A percentile compares a stretch with the other conserved stretches of the same genome.
phyloP scores from a whole-genome alignment of 1,140 invertebrate species.

The Drosophila virilis region DNA sequence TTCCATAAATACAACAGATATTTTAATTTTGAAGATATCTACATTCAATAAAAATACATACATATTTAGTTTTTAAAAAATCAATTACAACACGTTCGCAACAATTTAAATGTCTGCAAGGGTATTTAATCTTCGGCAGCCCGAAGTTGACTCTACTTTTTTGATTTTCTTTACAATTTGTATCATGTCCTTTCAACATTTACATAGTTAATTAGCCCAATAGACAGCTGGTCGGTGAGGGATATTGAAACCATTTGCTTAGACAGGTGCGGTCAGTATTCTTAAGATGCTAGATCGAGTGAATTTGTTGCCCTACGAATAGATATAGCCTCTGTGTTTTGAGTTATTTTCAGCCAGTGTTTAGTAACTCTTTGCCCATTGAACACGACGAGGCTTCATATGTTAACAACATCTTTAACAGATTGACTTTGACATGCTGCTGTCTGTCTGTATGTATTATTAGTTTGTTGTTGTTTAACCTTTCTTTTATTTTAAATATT shows the following conservation, averaged over 20 bases:
- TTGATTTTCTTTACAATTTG: background rate
- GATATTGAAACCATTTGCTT: slow-evolving; percentile 70
- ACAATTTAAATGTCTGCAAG: background rate
- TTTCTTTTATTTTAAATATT: slow-evolving; percentile 26
- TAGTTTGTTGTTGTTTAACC: slow-evolving; percentile 19
- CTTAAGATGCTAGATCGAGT: slow-evolving; percentile 29
- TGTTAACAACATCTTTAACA: slow-evolving; percentile 20
- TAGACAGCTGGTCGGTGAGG: slow-evolving; percentile 39
- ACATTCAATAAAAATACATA: too few species aligned
- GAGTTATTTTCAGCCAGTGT: slow-evolving; percentile 4
- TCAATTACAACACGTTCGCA: background rate
- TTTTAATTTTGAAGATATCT: too few species aligned
- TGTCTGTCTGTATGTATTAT: slow-evolving; percentile 13
- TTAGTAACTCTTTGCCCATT: slow-evolving; percentile 71
- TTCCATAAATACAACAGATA: too few species aligned
- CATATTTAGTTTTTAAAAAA: too few species aligned
- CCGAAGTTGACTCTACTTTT: background rate
- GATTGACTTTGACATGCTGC: slow-evolving; percentile 17
- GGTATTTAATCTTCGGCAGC: background rate
- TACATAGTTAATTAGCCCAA: background rate
- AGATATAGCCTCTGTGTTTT: slow-evolving; percentile 15
- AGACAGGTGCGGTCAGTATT: slow-evolving; percentile 45
- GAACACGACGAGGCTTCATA: slow-evolving; percentile 49
- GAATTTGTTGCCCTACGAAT: slow-evolving; percentile 9
- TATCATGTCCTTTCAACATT: background rate